Evolutionary conservation across 2,113 vertebrate species (phyloP).

Genomic region (Poeciliopsis retropinna): DNA sequence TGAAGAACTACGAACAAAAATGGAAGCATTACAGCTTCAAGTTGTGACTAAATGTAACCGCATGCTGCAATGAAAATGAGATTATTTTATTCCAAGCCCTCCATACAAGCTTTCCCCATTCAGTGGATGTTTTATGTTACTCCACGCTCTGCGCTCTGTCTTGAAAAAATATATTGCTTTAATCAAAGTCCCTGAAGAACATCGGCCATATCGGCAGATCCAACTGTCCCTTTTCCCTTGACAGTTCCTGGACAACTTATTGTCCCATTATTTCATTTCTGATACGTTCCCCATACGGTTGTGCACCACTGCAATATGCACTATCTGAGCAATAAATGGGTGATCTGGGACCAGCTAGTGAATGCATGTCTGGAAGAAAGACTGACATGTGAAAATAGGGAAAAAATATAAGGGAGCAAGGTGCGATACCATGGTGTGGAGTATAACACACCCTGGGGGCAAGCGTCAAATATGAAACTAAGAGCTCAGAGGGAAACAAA

Average conservation of each 20-base stretch:
- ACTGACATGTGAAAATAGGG: slow-evolving; percentile 32
- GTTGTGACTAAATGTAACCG: background rate
- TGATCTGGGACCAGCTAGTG: slow-evolving; percentile 10
- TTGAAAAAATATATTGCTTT: slow-evolving; percentile 65
- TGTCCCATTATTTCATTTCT: slow-evolving; percentile 60
- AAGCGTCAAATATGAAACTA: slow-evolving; percentile 9
- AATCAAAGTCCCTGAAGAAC: slow-evolving; percentile 63
- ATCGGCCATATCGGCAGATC: slow-evolving; percentile 67
- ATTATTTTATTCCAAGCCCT: background rate
- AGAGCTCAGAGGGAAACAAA: slow-evolving; percentile 18
- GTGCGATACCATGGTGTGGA: slow-evolving; percentile 24
- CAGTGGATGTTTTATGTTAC: slow-evolving; percentile 26
- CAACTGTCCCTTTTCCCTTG: slow-evolving; percentile 35
- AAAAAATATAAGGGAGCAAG: slow-evolving; percentile 24
- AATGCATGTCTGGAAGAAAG: slow-evolving; percentile 6
- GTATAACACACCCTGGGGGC: slow-evolving; percentile 24
- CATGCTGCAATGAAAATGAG: background rate
- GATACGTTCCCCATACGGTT: slow-evolving; percentile 28
- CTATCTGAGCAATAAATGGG: slow-evolving; percentile 11
- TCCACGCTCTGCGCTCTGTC: slow-evolving; percentile 15
- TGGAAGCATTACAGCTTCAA: background rate
- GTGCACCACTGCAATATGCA: slow-evolving; percentile 18
- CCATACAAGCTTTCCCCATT: slow-evolving; percentile 22
- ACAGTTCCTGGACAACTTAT: slow-evolving; percentile 46
- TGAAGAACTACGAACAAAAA: background rate